These are phyloP conservation scores for Meloidogyne chitwoodi DNA, from an alignment of 1,140 invertebrate species.

Conservation along the genomic window DNA sequence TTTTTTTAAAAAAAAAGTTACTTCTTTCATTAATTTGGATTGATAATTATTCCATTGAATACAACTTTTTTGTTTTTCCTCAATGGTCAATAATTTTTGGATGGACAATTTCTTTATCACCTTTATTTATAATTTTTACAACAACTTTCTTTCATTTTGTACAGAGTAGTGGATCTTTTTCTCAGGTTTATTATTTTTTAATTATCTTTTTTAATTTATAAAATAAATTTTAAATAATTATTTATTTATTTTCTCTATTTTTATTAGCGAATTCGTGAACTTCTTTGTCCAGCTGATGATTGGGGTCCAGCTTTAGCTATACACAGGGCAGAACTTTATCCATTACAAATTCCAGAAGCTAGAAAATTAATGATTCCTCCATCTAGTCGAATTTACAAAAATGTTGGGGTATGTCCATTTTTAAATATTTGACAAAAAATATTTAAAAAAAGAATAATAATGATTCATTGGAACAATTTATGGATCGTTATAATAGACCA, in stretches of 20 bases:
- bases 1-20: slow-evolving; percentile 21
- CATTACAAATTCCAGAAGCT: slow-evolving; percentile 57
- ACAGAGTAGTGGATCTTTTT: slow-evolving; percentile 1
- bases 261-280: slow-evolving; percentile 35
- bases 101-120: slow-evolving; percentile 50
- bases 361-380: slow-evolving; percentile 40
- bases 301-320: slow-evolving; percentile 58
- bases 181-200: background rate
- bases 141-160: slow-evolving; percentile 38
- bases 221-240: background rate
- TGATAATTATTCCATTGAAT: slow-evolving; percentile 45
- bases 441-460: background rate
- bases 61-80: slow-evolving; percentile 48
- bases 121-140: slow-evolving; percentile 43
- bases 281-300: slow-evolving; percentile 57
- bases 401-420: background rate
- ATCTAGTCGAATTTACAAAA: slow-evolving; percentile 4
- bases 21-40: slow-evolving; percentile 57
- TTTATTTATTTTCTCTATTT: background rate
- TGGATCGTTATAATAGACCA: slow-evolving; percentile 19
- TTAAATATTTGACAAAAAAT: background rate
- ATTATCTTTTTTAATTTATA: background rate
- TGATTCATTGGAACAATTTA: slow-evolving; percentile 12
- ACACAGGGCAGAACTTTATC: slow-evolving; percentile 55
- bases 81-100: slow-evolving; percentile 51